Base-by-base conservation (phyloP, 2,113 vertebrate genomes). In the Syngnathoides biaculeatus region DNA sequence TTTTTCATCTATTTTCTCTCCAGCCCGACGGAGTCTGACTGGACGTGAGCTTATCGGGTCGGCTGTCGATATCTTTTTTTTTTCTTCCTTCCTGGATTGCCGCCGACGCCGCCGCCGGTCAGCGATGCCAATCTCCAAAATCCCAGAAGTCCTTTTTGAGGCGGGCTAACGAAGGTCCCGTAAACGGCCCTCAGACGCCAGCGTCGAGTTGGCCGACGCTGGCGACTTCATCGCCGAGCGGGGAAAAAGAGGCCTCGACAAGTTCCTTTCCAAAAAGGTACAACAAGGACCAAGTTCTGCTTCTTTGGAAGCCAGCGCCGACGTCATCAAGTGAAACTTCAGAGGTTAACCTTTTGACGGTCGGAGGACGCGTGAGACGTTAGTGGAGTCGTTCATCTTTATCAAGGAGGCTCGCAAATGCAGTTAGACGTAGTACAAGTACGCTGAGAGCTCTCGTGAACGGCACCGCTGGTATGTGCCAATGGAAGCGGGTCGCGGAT, bases 111-210 rank as follows among this genome's bases (percentile, higher is more conserved):
- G 56, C 10, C 38, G 55, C 45, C 14, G 58, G 79, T 79, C 73
- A 84, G 79, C 0, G 90, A 92, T 90, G 85, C 83, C 87, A 85
- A 91, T 92, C 89, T 91, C 75, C 78, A 84, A 55, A 65, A 80
- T 72, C 68, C 0, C 75, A 78, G 77, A 22, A 24, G 62, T 39
- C 8, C 67, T 64, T 64, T 86, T 79, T 82, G 73, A 84, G 83
- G 78, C 72, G 75, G 67, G 77, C 81, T 92, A 92, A 88, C 89
- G 87, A 81, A 86, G 84, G 73, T 80, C 78, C 58, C 84, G 87
- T 85, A 85, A 89, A 92, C 87, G 86, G 71, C 75, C 65, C 8
- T 74, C 84, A 86, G 84, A 89, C 86, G 73, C n/a, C 52, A 10
- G 35, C 57, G 57, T 19, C 38, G 7, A 59, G 30, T n/a, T 59